A percentile compares a stretch with the other conserved stretches of the same genome.
phyloP scores from a whole-genome alignment of 2,797 vertebrate genomes.

The Graptemys geographica region DNA sequence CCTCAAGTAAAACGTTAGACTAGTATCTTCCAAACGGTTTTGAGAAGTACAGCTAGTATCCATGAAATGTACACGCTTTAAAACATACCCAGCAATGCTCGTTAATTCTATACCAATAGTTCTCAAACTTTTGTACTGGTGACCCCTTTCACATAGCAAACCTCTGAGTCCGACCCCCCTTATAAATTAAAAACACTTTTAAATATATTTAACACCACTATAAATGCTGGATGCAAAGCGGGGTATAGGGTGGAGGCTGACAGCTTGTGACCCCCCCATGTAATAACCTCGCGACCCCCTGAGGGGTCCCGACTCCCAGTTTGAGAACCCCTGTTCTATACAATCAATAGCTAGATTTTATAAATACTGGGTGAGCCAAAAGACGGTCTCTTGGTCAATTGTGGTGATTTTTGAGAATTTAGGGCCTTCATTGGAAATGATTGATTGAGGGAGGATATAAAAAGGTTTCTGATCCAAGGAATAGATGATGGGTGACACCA shows the following conservation, averaged over 20 bases:
- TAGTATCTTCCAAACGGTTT: background rate
- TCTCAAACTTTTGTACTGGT: too few relatives aligned
- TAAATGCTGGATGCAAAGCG: too few relatives aligned
- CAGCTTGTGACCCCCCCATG: too few relatives aligned
- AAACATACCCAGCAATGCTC: fast-evolving
- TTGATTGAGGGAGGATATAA: background rate
- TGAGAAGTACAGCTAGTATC: fast-evolving
- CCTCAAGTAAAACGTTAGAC: fast-evolving
- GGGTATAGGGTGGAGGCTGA: too few relatives aligned
- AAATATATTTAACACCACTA: too few relatives aligned
- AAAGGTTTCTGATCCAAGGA: background rate
- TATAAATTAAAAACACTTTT: too few relatives aligned
- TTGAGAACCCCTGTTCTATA: background rate
- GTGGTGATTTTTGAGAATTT: background rate
- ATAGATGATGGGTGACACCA: fast-evolving
- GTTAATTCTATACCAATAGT: background rate
- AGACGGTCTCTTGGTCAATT: background rate
- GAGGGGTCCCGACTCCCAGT: too few relatives aligned
- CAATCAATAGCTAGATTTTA: background rate
- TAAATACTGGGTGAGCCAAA: fast-evolving
- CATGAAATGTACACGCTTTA: fast-evolving
- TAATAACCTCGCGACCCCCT: too few relatives aligned
- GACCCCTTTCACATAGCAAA: too few relatives aligned
- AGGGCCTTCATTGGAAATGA: background rate
- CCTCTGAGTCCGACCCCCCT: too few relatives aligned